A percentile compares a stretch with the other conserved stretches of the same genome.
Conservation (phyloP, 2,113 vertebrate genomes). For the Etheostoma cragini region DNA sequence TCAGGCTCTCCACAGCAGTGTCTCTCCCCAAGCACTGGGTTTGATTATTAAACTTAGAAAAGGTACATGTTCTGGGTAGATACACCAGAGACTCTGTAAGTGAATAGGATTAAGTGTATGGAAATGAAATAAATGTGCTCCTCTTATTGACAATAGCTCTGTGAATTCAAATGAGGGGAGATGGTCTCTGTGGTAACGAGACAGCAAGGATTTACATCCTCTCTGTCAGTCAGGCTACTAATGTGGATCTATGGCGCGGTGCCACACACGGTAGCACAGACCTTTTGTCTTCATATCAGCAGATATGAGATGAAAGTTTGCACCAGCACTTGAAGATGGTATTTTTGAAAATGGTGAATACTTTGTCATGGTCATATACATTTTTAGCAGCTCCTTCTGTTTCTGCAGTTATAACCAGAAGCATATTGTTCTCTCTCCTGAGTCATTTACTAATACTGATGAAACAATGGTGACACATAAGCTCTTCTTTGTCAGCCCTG, state of each 20-base stretch:
- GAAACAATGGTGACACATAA: conserved; percentile 74
- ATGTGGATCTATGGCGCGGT: conserved; percentile 58
- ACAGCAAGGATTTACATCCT: conserved; percentile 54
- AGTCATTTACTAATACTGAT: conserved; percentile 70
- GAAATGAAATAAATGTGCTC: conserved; percentile 77
- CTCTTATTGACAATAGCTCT: conserved; percentile 58
- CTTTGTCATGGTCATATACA: conserved; percentile 35
- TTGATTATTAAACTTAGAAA: conserved; percentile 78
- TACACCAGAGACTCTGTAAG: conserved; percentile 66
- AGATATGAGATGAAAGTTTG: conserved; percentile 43
- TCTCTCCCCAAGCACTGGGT: conserved; percentile 49
- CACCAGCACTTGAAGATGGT: conserved; percentile 27
- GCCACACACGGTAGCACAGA: conserved; percentile 18
- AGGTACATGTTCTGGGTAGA: conserved; percentile 70
- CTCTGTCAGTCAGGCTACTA: conserved; percentile 53
- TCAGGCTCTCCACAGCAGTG: conserved; percentile 55
- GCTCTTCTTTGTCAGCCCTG: conserved; percentile 67
- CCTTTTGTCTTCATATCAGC: conserved; percentile 67
- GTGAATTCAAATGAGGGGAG: conserved; percentile 69
- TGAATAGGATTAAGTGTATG: conserved; percentile 69
- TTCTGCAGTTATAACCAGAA: conserved; percentile 19
- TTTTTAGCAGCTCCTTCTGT: conserved; percentile 25
- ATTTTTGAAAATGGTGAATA: conserved; percentile 27
- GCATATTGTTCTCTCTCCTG: conserved; percentile 40
- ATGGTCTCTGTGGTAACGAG: conserved; percentile 49